Evolutionary conservation across 2,888 invertebrate species (phyloP), one percentile per base, ranked within the genome.

Genomic region (Latheticus oryzae): DNA sequence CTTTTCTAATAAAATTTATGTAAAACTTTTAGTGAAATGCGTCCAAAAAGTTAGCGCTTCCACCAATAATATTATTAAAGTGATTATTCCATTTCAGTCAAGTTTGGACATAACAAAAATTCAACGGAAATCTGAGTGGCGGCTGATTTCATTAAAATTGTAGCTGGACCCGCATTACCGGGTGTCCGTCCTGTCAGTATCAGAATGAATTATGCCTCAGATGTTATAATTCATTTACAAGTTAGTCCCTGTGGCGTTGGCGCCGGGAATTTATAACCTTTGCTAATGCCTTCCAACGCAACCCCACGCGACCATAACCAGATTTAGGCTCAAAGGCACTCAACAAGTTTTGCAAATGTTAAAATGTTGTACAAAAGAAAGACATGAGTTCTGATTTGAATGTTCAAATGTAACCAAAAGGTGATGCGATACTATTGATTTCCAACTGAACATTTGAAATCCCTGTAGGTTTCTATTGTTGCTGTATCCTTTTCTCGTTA

Each of bases 151-250:
- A 55, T 55, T 55, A 55, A 55, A 55, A 48, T 55, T 55, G 40
- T 28, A 51, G 35, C 33, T 61, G 60, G 62, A 67, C 64, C 67
- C 65, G 52, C 64, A 66, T 65, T 67, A 66, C 64, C 55, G 50
- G 50, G 37, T 60, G 55, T 60, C 64, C 62, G 58, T 60, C 55
- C 64, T 65, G 66, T 62, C 66, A 67, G 63, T 64, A 61, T 64
- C 66, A 64, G 65, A 65, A 65, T 61, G 65, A 65, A 66, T 67
- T 64, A 66, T 62, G 61, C 58, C 63, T 65, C 62, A 60, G 63
- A 65, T 58, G 66, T 65, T 65, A 64, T 67, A 67, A 67, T 67
- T 67, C 65, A 67, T 67, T 67, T 65, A 67, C 64, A 64, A 67
- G 62, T 63, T 61, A 45, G 63, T 62, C 64, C 63, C 60, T 32